Evolutionary conservation across 2,113 vertebrate genomes (phyloP).

Genomic region (Pluvialis apricaria): DNA sequence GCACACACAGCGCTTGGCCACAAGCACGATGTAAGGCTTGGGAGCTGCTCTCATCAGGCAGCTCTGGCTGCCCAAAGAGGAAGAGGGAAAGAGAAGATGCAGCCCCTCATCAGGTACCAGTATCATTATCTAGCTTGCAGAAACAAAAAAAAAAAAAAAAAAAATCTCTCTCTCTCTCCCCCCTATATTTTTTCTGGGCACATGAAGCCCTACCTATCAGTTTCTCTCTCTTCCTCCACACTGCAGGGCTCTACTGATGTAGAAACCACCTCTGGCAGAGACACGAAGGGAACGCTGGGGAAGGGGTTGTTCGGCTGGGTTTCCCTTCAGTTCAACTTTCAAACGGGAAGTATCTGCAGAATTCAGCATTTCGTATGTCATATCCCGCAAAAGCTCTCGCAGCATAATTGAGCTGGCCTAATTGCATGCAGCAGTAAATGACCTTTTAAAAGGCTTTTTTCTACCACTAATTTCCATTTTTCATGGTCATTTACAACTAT

Average conservation of each 20-base stretch:
- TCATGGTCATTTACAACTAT: constrained; percentile 16
- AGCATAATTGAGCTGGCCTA: not conserved
- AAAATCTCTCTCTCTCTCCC: too few species aligned
- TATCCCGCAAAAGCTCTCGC: not conserved
- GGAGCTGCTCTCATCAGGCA: not conserved
- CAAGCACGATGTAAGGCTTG: not conserved
- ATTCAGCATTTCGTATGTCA: not conserved
- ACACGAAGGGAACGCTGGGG: not conserved
- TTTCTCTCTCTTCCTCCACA: not conserved
- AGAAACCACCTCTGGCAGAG: not conserved
- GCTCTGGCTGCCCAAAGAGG: not conserved
- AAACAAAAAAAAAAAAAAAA: too few species aligned
- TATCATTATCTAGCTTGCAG: not conserved
- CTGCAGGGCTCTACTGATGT: not conserved
- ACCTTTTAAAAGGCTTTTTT: constrained; percentile 35
- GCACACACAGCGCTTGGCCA: not conserved
- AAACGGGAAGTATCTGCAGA: not conserved
- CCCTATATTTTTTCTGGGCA: not conserved
- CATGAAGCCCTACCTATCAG: not conserved
- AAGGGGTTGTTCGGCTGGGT: not conserved
- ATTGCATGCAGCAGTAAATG: not conserved
- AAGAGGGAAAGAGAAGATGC: not conserved
- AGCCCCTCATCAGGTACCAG: not conserved
- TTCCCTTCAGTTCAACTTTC: not conserved
- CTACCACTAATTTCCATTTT: constrained; percentile 30